These are phyloP conservation scores for Arvicanthis niloticus DNA, from an alignment of 2,113 vertebrate genomes.

Conservation along the genomic window DNA sequence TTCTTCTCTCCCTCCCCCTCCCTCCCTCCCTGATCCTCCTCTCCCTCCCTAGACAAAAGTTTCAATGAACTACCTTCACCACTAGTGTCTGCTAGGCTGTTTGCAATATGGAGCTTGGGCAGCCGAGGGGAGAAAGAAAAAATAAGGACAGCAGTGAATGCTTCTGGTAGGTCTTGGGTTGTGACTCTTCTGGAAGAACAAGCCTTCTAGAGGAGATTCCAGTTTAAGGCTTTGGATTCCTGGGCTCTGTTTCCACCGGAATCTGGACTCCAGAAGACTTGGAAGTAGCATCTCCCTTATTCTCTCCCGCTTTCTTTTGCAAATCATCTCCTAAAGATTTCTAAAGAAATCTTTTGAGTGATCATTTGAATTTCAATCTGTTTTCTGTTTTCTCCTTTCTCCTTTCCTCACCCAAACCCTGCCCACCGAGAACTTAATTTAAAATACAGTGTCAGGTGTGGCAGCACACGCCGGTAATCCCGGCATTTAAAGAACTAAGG, in stretches of 20 bases:
- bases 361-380: not conserved
- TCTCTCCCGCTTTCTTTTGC: not conserved
- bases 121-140: not conserved
- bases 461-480: not conserved
- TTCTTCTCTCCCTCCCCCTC: not conserved
- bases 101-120: not conserved
- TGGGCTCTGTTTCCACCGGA: fast-evolving
- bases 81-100: not conserved
- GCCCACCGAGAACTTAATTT: not conserved
- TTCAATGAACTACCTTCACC: not conserved
- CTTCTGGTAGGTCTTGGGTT: not conserved
- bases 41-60: too few relatives aligned
- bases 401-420: not conserved
- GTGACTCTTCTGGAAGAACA: not conserved
- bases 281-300: not conserved
- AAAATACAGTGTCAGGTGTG: not conserved
- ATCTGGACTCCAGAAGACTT: fast-evolving
- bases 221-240: not conserved
- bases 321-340: not conserved
- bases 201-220: not conserved
- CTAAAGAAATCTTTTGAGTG: not conserved
- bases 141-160: not conserved
- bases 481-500: not conserved
- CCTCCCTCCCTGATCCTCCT: not conserved
- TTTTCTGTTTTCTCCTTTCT: not conserved